These are phyloP conservation scores for Acinonyx jubatus DNA, from an alignment of 2,113 vertebrate genomes.

Conservation along the genomic window DNA sequence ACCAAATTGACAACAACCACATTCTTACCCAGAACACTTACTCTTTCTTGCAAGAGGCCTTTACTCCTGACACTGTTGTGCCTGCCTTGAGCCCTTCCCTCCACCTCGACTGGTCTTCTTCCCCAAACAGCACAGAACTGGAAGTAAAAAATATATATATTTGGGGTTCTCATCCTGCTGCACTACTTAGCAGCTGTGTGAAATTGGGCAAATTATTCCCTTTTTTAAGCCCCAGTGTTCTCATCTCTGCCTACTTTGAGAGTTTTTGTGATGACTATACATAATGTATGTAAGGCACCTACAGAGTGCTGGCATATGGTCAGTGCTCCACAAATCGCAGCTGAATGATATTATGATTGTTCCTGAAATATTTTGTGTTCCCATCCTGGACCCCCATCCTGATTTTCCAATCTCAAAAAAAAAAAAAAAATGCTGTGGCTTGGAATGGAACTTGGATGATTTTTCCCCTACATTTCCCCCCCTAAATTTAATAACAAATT, in stretches of 20 bases:
- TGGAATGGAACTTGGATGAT: conserved; percentile 8
- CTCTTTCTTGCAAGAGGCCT: not conserved
- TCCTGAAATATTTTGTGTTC: not conserved
- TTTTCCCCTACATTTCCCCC: not conserved
- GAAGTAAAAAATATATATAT: not conserved
- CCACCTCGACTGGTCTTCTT: not conserved
- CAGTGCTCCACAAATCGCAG: not conserved
- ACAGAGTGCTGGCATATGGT: not conserved
- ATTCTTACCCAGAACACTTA: not conserved
- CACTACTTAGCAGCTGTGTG: not conserved
- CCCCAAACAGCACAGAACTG: not conserved
- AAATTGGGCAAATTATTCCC: not conserved
- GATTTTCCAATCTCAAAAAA: not conserved
- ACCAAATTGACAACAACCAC: not conserved
- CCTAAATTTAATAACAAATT: conserved; percentile 8
- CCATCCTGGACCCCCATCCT: not conserved
- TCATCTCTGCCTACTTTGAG: not conserved
- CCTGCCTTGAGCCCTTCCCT: not conserved
- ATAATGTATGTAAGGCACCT: not conserved
- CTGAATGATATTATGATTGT: not conserved
- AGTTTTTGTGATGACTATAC: not conserved
- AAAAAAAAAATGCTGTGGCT: not conserved
- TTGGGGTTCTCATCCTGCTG: not conserved
- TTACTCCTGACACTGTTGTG: not conserved
- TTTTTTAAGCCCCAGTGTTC: not conserved